Percentiles rank a stretch among this genome's conserved stretches.
Evolutionary conservation across 2,113 vertebrate genomes (phyloP).

Genomic region (Tichodroma muraria): DNA sequence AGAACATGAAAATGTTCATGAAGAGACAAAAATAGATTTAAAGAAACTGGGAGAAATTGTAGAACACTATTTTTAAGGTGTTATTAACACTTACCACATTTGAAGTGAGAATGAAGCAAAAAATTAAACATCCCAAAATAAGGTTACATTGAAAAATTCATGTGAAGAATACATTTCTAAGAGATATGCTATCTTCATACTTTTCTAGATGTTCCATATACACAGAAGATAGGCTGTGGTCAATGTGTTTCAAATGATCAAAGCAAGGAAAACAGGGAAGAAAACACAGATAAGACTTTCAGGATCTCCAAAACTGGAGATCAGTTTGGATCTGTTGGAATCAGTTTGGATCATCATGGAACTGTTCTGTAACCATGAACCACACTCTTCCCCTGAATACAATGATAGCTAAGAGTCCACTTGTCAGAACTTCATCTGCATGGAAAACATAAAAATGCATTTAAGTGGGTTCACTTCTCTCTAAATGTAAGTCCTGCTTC

Average conservation of each 20-base stretch:
- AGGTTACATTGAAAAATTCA: neutral
- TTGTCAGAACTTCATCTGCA: neutral
- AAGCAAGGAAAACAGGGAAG: neutral
- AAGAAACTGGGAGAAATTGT: neutral
- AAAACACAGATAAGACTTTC: neutral
- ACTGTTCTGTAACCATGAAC: too few species aligned
- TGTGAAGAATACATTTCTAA: neutral
- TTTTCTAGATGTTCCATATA: neutral
- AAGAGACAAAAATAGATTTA: neutral
- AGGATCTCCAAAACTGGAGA: neutral
- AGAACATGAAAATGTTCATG: neutral
- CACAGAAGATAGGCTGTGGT: neutral
- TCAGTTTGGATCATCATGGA: too few species aligned
- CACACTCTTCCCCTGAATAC: too few species aligned
- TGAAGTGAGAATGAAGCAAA: neutral
- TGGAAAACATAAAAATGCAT: neutral
- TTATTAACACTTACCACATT: neutral
- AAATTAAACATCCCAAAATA: neutral
- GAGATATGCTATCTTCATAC: neutral
- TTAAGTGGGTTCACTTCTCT: neutral
- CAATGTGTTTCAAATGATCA: neutral
- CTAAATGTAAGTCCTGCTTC: neutral
- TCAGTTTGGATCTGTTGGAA: too few species aligned
- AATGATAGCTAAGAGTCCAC: neutral
- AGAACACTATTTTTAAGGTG: constrained; percentile 20